Percentiles rank a stretch among this genome's conserved stretches.
These are phyloP conservation scores for Monodelphis domestica DNA, from an alignment of 2,797 vertebrate species.

Conservation along the genomic window DNA sequence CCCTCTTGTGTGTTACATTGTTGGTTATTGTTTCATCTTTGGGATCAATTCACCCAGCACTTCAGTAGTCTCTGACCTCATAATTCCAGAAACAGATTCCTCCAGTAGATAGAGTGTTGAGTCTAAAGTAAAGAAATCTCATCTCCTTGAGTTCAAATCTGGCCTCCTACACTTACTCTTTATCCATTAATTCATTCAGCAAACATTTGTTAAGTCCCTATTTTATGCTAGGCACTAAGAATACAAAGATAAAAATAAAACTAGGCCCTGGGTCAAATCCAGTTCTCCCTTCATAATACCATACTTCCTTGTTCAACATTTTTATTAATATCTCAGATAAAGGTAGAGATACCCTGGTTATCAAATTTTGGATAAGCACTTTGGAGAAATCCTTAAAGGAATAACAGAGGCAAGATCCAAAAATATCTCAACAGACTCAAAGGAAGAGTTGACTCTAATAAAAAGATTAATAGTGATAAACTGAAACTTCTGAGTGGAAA, in stretches of 20 bases:
- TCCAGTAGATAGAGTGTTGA: not conserved
- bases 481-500: not conserved
- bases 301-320: not conserved
- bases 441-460: not conserved
- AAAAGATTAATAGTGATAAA: not conserved
- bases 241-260: not conserved
- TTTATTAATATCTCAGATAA: not conserved
- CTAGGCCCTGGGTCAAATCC: not conserved
- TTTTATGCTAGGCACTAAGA: not conserved
- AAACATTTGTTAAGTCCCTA: not conserved
- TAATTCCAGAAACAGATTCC: not conserved
- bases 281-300: not conserved
- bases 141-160: constrained; percentile 52
- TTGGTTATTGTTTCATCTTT: too few relatives aligned
- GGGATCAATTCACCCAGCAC: too few relatives aligned
- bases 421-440: not conserved
- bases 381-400: too few relatives aligned
- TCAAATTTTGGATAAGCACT: not conserved
- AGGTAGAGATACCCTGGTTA: not conserved
- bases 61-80: too few relatives aligned
- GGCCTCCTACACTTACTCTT: constrained; percentile 22
- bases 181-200: too few relatives aligned
- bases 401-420: not conserved
- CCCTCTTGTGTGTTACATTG: too few relatives aligned
- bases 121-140: not conserved